Evolutionary conservation across 2,888 invertebrate genomes (phyloP).

Genomic region (Melipona beecheii): DNA sequence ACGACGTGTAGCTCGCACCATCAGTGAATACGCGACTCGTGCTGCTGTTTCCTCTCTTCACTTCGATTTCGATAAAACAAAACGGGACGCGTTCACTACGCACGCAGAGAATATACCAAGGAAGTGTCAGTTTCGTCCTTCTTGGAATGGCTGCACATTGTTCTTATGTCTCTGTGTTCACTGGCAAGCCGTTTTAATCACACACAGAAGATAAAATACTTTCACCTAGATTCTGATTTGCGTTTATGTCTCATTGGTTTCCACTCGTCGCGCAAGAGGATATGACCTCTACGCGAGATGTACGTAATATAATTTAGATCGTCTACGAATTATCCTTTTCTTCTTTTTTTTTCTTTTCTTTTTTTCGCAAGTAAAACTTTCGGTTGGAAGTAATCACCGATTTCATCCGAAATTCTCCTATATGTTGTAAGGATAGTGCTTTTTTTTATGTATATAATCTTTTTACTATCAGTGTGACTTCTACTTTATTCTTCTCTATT

Average conservation of each 20-base stretch:
- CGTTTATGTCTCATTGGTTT: conserved; percentile 59
- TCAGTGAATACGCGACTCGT: conserved; percentile 36
- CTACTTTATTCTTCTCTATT: not conserved
- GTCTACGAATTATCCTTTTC: conserved; percentile 21
- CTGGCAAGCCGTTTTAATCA: conserved; percentile 63
- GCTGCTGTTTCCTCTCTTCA: conserved; percentile 10
- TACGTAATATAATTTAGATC: conserved; percentile 53
- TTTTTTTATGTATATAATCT: not conserved
- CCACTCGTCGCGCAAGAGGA: conserved; percentile 55
- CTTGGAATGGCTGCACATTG: conserved; percentile 77
- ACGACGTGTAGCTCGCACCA: conserved; percentile 5
- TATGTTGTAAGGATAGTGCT: conserved; percentile 4
- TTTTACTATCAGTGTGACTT: not conserved
- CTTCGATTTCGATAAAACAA: conserved; percentile 45
- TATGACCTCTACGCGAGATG: conserved; percentile 64
- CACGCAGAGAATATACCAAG: conserved; percentile 61
- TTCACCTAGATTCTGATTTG: conserved; percentile 67
- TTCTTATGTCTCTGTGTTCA: conserved; percentile 64
- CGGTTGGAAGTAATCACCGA: not conserved
- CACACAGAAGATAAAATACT: conserved; percentile 64
- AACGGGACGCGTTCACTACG: conserved; percentile 60
- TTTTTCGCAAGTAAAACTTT: conserved; percentile 17
- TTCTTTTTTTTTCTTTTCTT: not conserved
- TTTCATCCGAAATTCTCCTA: not conserved
- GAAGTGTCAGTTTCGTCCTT: conserved; percentile 76